Base-by-base conservation (phyloP, 2,113 vertebrate genomes). In the Loxodonta africana region DNA sequence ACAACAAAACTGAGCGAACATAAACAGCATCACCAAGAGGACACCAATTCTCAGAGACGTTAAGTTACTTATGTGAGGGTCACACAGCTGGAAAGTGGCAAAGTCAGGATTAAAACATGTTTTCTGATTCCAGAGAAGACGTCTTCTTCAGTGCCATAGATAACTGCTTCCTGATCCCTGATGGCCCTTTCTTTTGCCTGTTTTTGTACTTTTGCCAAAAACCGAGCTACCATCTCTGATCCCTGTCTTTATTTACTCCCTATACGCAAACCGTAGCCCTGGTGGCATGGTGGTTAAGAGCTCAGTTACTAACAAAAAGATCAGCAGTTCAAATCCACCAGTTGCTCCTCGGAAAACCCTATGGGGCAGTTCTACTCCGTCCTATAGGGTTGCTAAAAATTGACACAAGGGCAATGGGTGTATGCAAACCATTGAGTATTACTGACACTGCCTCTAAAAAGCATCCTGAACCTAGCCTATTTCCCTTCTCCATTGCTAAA, bases 91-190 rank as follows among this genome's bases (percentile, higher is more conserved):
- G 26, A 8, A 97, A 93, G 51, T 26, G 25, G 33, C 30, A 94
- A 57, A 57, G 53, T 53, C 53, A 57, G 60, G 15, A 86, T 93
- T 89, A 91, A 95, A 94, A 87, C 9, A 83, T 28, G 4, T 83
- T 95, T 95, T 91, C n/a, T 53, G n/a, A 95, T 81, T 93, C 78
- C 81, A 87, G 95, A 94, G 76, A 80, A 76, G 91, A 48, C 33
- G 88, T 41, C 48, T n/a, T 76, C 60, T 4, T 91, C 41, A 81
- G 14, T 62, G 51, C 17, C 7, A 57, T 81, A 83, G 90, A 69
- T 26, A 65, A 91, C 28, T 85, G 2, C 28, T 81, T 37, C 37
- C 20, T 48, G 63, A 41, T 73, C 25, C 81, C 82, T 83, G 88
- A 18, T 48, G 46, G 7, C 33, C 12, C 46, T 44, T 82, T 62